Evolutionary conservation across 2,113 vertebrate genomes (phyloP), one percentile per base, ranked within the genome.

Genomic region (Propithecus coquereli): DNA sequence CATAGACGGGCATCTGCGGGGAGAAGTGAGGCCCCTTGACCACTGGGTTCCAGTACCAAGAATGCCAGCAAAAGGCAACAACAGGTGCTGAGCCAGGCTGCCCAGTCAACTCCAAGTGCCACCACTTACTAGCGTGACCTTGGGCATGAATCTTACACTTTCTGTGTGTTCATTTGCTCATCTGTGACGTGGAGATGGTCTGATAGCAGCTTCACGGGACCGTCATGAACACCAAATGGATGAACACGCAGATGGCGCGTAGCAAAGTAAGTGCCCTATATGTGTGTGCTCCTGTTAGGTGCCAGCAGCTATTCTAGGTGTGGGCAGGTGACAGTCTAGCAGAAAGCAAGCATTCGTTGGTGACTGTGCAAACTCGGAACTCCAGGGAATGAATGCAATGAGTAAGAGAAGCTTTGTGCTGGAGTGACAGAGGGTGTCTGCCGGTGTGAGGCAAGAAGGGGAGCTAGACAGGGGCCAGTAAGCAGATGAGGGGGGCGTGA

Each of bases 1-100:
- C 98, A 70, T 99, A 99, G 9, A 99, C 99, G 0, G 99, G 99
- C 99, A 99, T 99, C 99, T 99, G 84, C 18, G 84, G 87, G 0
- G 13, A 96, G 65, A 97, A 97, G 92, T 0, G 54, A 47, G 63
- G 45, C 86, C 10, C 1, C 12, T 1, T 95, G 65, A 86, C 7
- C 25, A 3, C 43, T 22, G 1, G 3, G 18, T 17, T 68, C 27
- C 5, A 0, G 30, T 0, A 11, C 40, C 0, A 0, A 34, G 50
- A 45, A 20, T 0, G 6, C 2, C 30, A 23, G 80, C 65, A 6
- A 50, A 76, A 27, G 66, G 43, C 2, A 4, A n/a, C 11, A 23
- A 2, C 8, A 25, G 54, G 22, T 32, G n/a, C 52, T 2, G 3
- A 16, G 82, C 63, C 68, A n/a, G 47, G 30, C n/a, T 27, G 68